Evolutionary conservation across 2,113 vertebrate species (phyloP).

Genomic region (Pogonocichla stellata): DNA sequence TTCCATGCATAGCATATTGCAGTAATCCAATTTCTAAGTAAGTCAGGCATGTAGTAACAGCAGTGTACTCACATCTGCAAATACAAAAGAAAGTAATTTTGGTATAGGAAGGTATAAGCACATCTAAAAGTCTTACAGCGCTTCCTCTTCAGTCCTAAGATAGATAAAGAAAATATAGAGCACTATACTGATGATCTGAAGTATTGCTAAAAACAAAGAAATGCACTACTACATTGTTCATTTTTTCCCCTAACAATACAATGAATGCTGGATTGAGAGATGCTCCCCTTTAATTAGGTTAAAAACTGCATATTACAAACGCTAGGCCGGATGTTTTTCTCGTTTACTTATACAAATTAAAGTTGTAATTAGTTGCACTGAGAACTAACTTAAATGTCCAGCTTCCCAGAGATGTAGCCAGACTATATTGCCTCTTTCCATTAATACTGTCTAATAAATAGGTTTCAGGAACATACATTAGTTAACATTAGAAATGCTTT

Average conservation of each 20-base stretch:
- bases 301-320: neutral
- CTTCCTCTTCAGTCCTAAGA: neutral
- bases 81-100: neutral
- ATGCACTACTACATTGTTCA: neutral
- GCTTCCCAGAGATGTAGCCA: neutral
- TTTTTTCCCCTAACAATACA: neutral
- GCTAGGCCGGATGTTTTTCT: neutral
- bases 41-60: neutral
- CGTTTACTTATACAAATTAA: neutral
- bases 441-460: constrained; percentile 15
- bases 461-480: constrained; percentile 1
- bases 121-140: neutral
- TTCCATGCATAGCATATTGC: neutral
- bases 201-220: neutral
- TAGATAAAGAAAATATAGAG: neutral
- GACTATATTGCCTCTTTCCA: neutral
- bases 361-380: neutral
- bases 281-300: neutral
- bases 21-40: neutral
- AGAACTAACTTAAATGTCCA: neutral
- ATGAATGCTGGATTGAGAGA: neutral
- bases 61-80: neutral
- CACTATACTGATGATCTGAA: neutral
- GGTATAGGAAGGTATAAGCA: neutral
- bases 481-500: constrained; percentile 18